Conservation (phyloP, 1,140 invertebrate genomes). For the Agrilus planipennis region DNA sequence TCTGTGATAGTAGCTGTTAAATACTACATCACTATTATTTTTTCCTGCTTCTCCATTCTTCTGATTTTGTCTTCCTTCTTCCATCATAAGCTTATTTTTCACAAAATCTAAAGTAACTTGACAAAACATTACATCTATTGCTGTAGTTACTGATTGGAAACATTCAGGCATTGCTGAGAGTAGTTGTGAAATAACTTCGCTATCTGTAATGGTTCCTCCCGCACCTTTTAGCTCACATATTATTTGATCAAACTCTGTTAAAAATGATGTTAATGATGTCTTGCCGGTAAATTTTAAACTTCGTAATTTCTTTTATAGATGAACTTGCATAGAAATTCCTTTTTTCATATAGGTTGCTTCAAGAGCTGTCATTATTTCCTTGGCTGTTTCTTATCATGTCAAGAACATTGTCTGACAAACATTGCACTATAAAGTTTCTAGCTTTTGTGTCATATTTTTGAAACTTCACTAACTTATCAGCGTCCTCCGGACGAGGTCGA, state of each 20-base stretch:
- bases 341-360: conserved; percentile 2
- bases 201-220: conserved; percentile 3
- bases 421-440: not conserved
- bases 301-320: conserved; percentile 8
- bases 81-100: not conserved
- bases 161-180: conserved; percentile 6
- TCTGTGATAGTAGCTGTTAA: no score
- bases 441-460: not conserved
- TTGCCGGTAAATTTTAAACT: conserved; percentile 4
- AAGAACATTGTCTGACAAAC: not conserved
- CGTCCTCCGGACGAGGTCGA: not conserved
- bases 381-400: not conserved
- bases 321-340: conserved; percentile 9
- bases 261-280: conserved; percentile 4
- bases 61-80: not conserved
- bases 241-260: conserved; percentile 10
- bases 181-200: conserved; percentile 7
- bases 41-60: not conserved
- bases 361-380: conserved; percentile 1
- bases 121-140: conserved; percentile 7
- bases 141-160: conserved; percentile 5
- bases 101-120: not conserved
- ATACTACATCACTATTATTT: not conserved
- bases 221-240: conserved; percentile 5
- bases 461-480: not conserved